Percentiles rank a stretch among this genome's conserved stretches.
Conservation (phyloP, 2,113 vertebrate species). For the Micronycteris hirsuta region DNA sequence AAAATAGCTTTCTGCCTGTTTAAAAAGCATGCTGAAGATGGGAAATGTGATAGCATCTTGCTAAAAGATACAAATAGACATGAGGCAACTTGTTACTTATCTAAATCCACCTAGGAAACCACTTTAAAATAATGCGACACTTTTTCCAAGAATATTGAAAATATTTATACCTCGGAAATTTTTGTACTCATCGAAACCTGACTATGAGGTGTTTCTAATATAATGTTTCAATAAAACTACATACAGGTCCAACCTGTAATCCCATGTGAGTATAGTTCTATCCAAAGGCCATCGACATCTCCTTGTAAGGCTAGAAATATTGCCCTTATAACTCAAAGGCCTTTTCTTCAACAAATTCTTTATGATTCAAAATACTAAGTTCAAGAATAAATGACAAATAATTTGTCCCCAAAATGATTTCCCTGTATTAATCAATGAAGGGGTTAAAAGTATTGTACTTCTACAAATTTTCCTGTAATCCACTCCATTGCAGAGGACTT, state of each 20-base stretch:
- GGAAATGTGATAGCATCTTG: conserved; percentile 34
- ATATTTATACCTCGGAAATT: not conserved
- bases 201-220: not conserved
- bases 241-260: not conserved
- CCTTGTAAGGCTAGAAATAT: not conserved
- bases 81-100: not conserved
- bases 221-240: not conserved
- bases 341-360: not conserved
- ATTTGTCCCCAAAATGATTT: not conserved
- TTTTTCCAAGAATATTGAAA: not conserved
- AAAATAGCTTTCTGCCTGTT: conserved; percentile 1
- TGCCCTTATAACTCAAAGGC: not conserved
- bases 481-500: not conserved
- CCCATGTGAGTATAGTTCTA: not conserved
- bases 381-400: not conserved
- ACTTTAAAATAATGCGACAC: not conserved
- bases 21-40: conserved; percentile 22
- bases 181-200: not conserved
- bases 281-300: not conserved
- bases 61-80: conserved; percentile 41
- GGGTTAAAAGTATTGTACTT: not conserved
- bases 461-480: not conserved
- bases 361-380: conserved; percentile 7
- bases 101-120: not conserved
- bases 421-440: not conserved